A percentile compares a stretch with the other conserved stretches of the same genome.
Evolutionary conservation across 2,113 vertebrate genomes (phyloP).

Genomic region (Percopsis transmontana): DNA sequence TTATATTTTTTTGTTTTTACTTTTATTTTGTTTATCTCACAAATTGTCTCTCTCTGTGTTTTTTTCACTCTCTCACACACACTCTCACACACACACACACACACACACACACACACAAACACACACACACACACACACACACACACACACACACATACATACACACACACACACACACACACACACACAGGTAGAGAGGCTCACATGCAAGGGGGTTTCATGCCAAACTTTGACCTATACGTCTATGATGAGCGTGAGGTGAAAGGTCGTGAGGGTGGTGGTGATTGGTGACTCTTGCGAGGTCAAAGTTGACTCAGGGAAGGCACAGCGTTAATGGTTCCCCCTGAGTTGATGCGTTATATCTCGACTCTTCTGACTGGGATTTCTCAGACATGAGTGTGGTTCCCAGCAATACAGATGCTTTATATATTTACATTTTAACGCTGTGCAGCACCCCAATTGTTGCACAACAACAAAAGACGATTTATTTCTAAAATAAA

Average conservation of each 20-base stretch:
- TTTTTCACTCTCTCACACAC: no score
- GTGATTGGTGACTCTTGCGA: slow-evolving; percentile 22
- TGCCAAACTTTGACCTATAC: slow-evolving; percentile 15
- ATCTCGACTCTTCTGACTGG: slow-evolving; percentile 15
- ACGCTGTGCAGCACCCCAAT: background rate
- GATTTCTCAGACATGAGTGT: background rate
- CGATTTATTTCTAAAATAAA: background rate
- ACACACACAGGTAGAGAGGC: no score
- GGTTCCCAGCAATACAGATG: background rate
- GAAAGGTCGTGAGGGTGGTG: background rate
- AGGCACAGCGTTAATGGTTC: slow-evolving; percentile 76
- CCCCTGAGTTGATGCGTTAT: slow-evolving; percentile 72
- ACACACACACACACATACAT: no score
- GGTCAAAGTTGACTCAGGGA: slow-evolving; percentile 62
- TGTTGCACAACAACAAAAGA: background rate
- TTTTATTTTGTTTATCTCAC: no score
- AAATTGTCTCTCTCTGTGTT: no score
- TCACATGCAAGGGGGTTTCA: background rate
- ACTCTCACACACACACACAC: no score
- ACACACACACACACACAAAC: no score
- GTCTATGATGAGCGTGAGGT: background rate
- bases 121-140: no score
- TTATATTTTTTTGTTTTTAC: no score
- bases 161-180: no score
- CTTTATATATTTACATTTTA: background rate